Evolutionary conservation across 2,888 invertebrate species (phyloP), one percentile per base, ranked within the genome.

Genomic region (Timema podura): DNA sequence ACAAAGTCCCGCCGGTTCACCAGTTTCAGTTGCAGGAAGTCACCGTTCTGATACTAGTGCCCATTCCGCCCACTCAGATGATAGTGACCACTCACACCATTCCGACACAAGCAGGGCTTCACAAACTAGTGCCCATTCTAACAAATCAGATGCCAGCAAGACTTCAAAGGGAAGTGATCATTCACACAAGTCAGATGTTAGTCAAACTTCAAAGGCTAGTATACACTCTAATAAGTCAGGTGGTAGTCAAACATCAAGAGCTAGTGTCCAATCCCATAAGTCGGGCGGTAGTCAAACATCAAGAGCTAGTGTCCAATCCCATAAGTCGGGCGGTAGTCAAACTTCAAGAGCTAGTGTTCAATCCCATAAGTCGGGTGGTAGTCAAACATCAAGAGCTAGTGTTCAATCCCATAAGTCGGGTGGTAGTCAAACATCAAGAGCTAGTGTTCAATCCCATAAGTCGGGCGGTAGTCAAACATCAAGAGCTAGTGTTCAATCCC

Each of bases 1-100:
- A n/a, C n/a, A n/a, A n/a, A n/a, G n/a, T 66, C 78, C 79, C 69
- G 76, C 79, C 5, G 61, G 64, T 16, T 70, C 70, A 6, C 57
- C 66, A 7, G 45, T 10, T 7, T 69, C 70, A 5, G 11, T 45
- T 16, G 30, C 61, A 61, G 45, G 30, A 44, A 45, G 44, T 16
- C 61, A 61, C 11, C 45, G 2, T 30, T 61, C 61, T 6, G 13
- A 61, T 61, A 45, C 30, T 30, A 71, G 71, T 59, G 59, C 67
- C n/a, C 68, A 65, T 65, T 67, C 68, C 6, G 30, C 30, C 30
- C 61, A 30, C 30, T 61, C 61, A 6, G 30, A 61, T 61, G 30
- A 11, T 6, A 61, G 61, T 61, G 61, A 30, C 16, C 61, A 61
- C 45, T 61, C 61, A 2, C 61, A 30, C 8, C 54, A n/a, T n/a